A percentile compares a stretch with the other conserved stretches of the same genome.
phyloP scores from a whole-genome alignment of 37 sponge, comb jelly and placozoan genomes.

The Beroe ovata region DNA sequence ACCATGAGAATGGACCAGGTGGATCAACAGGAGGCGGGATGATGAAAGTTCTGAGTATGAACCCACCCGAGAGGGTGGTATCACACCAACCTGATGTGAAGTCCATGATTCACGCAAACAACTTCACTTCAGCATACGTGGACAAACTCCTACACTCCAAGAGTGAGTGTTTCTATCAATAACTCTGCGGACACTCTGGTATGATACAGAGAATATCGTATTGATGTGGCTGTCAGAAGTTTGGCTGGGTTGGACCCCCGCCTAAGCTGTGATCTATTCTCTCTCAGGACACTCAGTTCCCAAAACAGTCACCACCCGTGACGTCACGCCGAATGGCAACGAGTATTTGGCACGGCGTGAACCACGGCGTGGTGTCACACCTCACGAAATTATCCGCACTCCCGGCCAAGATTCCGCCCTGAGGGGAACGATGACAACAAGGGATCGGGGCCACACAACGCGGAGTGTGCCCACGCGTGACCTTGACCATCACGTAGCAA shows the following conservation, averaged over 20 bases:
- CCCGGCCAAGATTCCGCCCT: not conserved
- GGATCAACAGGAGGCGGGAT: not conserved
- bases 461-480: not conserved
- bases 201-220: no score
- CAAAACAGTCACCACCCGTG: not conserved
- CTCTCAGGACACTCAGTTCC: slow-evolving; percentile 46
- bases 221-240: no score
- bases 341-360: not conserved
- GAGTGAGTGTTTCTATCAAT: not conserved
- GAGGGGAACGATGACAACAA: not conserved
- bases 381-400: not conserved
- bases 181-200: not conserved
- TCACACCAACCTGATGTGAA: not conserved
- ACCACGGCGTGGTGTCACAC: not conserved
- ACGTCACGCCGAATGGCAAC: not conserved
- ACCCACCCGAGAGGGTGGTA: not conserved
- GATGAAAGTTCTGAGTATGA: not conserved
- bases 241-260: no score
- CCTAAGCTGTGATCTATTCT: no score
- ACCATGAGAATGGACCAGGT: not conserved
- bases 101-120: not conserved
- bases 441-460: not conserved
- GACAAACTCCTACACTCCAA: slow-evolving; percentile 20
- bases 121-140: slow-evolving; percentile 29
- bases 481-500: not conserved